A percentile compares a stretch with the other conserved stretches of the same genome.
These are phyloP conservation scores for Sinotaia quadrata DNA, from an alignment of 2,888 invertebrate genomes.

Conservation along the genomic window DNA sequence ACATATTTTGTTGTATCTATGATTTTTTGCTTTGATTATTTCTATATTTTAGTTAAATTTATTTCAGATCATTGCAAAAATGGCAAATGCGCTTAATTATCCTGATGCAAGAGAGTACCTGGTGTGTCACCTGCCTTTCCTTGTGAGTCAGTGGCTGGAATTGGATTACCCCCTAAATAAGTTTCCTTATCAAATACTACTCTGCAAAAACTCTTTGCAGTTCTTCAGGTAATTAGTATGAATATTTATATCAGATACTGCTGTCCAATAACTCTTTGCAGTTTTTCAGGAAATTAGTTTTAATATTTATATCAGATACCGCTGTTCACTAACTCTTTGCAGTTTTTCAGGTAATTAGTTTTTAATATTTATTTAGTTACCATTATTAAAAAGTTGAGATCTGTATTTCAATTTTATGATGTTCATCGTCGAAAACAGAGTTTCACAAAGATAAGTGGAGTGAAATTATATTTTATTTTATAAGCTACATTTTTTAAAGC, in stretches of 20 bases:
- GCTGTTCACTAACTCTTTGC: too few species aligned
- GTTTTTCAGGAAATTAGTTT: neutral
- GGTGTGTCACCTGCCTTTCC: conserved; percentile 58
- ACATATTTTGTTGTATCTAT: too few species aligned
- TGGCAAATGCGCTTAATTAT: conserved; percentile 49
- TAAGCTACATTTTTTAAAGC: too few species aligned
- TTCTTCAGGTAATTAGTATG: conserved; percentile 56
- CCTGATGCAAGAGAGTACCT: conserved; percentile 43
- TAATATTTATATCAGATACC: neutral
- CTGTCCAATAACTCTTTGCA: neutral
- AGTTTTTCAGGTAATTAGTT: too few species aligned
- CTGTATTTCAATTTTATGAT: too few species aligned
- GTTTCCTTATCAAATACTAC: conserved; percentile 59
- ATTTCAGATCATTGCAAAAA: conserved; percentile 55
- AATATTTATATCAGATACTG: neutral
- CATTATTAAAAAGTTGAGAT: too few species aligned
- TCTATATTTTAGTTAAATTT: too few species aligned
- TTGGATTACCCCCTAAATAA: conserved; percentile 40
- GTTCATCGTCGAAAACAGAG: too few species aligned
- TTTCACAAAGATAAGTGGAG: too few species aligned
- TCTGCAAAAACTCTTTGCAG: conserved; percentile 38
- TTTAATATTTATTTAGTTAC: too few species aligned
- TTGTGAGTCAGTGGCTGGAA: conserved; percentile 62
- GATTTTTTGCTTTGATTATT: too few species aligned
- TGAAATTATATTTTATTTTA: too few species aligned